phyloP scores from a whole-genome alignment of 2,888 invertebrate genomes.

The Sympetrum striolatum region DNA sequence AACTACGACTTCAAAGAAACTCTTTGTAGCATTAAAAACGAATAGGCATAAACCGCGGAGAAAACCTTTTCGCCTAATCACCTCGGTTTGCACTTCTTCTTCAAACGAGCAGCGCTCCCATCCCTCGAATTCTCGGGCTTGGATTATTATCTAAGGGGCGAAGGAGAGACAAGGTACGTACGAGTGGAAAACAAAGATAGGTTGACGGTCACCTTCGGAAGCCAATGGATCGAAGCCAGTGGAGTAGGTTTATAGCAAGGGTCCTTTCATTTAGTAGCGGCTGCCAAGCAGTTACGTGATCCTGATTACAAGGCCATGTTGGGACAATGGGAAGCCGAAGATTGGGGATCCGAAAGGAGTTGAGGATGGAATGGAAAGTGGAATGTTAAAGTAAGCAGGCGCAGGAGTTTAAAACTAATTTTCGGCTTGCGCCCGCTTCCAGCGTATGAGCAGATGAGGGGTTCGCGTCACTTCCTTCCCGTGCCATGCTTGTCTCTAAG shows the following conservation, averaged over 20 bases:
- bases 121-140: background rate
- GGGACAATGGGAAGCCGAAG: background rate
- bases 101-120: too few relatives aligned
- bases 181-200: background rate
- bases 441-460: too few relatives aligned
- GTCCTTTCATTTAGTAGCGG: constrained; percentile 10
- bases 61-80: background rate
- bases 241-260: background rate
- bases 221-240: background rate
- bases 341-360: background rate
- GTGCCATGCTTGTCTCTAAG: background rate
- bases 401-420: background rate
- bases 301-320: constrained; percentile 17
- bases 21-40: too few relatives aligned
- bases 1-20: too few relatives aligned
- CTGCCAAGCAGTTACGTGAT: constrained; percentile 11
- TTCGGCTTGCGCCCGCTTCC: background rate
- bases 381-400: background rate
- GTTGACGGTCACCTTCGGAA: background rate
- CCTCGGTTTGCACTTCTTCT: background rate
- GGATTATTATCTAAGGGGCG: background rate
- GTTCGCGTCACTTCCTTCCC: background rate
- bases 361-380: background rate
- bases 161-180: background rate
- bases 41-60: too few relatives aligned